A percentile compares a stretch with the other conserved stretches of the same genome.
phyloP scores from a whole-genome alignment of 2,797 vertebrate genomes.

The Poeciliopsis turneri region DNA sequence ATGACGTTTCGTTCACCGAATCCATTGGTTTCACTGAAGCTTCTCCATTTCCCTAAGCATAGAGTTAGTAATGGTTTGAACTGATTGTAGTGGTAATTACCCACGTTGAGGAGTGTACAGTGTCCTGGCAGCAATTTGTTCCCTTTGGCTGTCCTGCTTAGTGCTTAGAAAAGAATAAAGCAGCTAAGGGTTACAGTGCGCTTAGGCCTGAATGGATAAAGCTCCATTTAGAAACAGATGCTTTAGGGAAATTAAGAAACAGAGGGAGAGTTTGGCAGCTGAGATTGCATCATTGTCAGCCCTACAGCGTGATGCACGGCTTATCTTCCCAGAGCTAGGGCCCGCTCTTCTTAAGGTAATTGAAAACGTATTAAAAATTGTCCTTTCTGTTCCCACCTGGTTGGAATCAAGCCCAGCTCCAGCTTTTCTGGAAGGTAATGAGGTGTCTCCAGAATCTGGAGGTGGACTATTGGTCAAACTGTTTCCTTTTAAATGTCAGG shows the following conservation, averaged over 20 bases:
- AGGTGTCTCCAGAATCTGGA: slow-evolving; percentile 31
- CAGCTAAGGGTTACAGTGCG: slow-evolving; percentile 70
- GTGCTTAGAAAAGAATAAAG: slow-evolving; percentile 66
- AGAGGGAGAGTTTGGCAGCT: slow-evolving; percentile 51
- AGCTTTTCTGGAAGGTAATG: slow-evolving; percentile 50
- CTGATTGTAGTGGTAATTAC: slow-evolving; percentile 61
- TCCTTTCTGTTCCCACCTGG: slow-evolving; percentile 57
- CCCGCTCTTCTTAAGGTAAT: slow-evolving; percentile 47
- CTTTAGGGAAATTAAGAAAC: slow-evolving; percentile 62
- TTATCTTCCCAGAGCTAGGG: slow-evolving; percentile 51
- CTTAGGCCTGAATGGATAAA: slow-evolving; percentile 69
- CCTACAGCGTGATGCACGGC: slow-evolving; percentile 57
- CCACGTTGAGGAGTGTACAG: slow-evolving; percentile 50
- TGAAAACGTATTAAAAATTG: slow-evolving; percentile 54
- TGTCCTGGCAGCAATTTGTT: slow-evolving; percentile 59
- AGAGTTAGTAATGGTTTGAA: slow-evolving; percentile 50
- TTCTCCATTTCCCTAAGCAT: slow-evolving; percentile 22
- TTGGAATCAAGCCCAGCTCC: slow-evolving; percentile 49
- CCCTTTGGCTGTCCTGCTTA: slow-evolving; percentile 61
- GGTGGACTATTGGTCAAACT: slow-evolving; percentile 36
- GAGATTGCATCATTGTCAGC: slow-evolving; percentile 67
- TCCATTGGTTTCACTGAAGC: slow-evolving; percentile 35
- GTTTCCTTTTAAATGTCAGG: slow-evolving; percentile 37
- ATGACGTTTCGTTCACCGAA: slow-evolving; percentile 35
- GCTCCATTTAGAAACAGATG: slow-evolving; percentile 70